Base-by-base conservation (phyloP, 2,797 vertebrate species). In the Anas georgica region DNA sequence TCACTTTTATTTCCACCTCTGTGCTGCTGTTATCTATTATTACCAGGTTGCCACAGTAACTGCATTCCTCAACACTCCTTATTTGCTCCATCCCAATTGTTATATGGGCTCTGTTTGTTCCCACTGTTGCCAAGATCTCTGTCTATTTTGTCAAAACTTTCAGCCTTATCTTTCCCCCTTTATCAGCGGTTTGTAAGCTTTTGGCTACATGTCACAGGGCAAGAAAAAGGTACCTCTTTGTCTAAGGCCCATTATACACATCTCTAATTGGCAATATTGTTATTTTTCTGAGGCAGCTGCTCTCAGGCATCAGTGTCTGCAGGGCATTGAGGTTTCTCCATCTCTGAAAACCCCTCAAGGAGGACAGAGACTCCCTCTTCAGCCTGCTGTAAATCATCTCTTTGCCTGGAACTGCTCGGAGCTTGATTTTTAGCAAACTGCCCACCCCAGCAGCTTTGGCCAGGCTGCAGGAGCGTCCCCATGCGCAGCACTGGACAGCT, bases 41-140 rank as follows among this genome's bases (percentile, higher is more conserved):
- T 94, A 91, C 62, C 62, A 88, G 46, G 94, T 96, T 95, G 92
- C 93, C 88, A 92, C 90, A 95, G 93, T 87, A 95, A 96, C 95
- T 87, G 68, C 64, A 85, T 95, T 95, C 82, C 91, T 89, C 91
- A 92, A 83, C 82, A 58, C n/a, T 92, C 73, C 48, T 58, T 89
- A 69, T 93, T 96, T 94, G 84, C 83, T 95, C 79, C 82, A 70
- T 56, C 77, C 22, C 83, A 64, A 56, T 95, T 96, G 72, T 91
- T 93, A 39, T 33, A 93, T 4, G 74, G 68, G 86, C 78, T 60
- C 16, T 68, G 79, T 91, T 92, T 92, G 45, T 68, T 93, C 50
- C 58, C 41, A 33, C 66, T 20, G 1, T 68, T 59, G 64, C 73
- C 86, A 91, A 85, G 64, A 92, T 87, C 68, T 77, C n/a, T 8